Evolutionary conservation across 2,888 invertebrate species (phyloP), one percentile per base, ranked within the genome.

Genomic region (Oxycera nigricornis): DNA sequence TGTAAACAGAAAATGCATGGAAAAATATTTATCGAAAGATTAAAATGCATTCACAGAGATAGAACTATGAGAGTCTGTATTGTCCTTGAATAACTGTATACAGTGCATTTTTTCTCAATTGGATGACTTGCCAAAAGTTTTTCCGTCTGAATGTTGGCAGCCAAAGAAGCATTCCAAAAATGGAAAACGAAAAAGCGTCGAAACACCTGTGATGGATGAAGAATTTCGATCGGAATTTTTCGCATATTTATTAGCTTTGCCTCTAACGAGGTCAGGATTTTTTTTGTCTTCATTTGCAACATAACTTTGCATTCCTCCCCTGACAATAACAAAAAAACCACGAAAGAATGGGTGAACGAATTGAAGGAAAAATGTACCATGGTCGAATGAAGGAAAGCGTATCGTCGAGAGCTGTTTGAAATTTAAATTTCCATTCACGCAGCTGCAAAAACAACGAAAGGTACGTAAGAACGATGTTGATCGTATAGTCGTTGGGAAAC

Each of bases 361-460:
- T 65, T 35, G 24, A n/a, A 67, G 41, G 26, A 39, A 50, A 52
- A 28, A 28, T 30, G 50, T 7, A 46, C 46, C n/a, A 46, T 20
- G 39, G 39, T 35, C 14, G 35, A 65, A n/a, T 11, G 14, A 46
- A 17, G 46, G 3, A n/a, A 26, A 61, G 50, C 30, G 62, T 61
- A 73, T 22, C 41, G 24, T 73, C 62, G 46, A 26, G 73, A 74
- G 39, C 76, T 77, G 77, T 79, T 79, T 79, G 78, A 78, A 79
- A 77, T 79, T 79, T 78, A 79, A 79, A 79, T 79, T 79, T 76
- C 73, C 62, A 50, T 30, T 70, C 74, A 76, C 75, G 75, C 65
- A 62, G 61, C 26, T 22, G 26, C 1, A 59, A 61, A n/a, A 17
- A 52, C 52, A 24, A 7, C 31, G 17, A 4, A 55, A 55, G 55